Evolutionary conservation across 2,797 vertebrate genomes (phyloP).

Genomic region (Tauraco hartlaubi): DNA sequence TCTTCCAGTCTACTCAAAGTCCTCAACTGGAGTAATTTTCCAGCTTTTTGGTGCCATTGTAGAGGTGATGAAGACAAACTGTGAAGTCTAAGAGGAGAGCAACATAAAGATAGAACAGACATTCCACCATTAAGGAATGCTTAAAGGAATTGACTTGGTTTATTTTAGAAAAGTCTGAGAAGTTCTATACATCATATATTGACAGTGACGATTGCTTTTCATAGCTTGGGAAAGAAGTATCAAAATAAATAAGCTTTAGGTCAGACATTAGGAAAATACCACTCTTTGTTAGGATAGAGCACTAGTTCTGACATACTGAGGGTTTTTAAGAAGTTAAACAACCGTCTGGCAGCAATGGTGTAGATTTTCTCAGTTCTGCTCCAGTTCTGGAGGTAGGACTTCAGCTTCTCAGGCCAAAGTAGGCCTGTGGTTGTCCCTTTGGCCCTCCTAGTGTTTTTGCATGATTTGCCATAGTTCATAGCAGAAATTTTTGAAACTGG

Average conservation of each 20-base stretch:
- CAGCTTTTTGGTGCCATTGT: neutral
- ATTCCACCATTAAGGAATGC: neutral
- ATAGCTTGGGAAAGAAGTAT: neutral
- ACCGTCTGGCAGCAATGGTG: neutral
- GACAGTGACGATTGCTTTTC: neutral
- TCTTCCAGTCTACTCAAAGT: neutral
- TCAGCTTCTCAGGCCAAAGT: neutral
- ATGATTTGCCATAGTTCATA: neutral
- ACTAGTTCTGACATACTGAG: fast-evolving
- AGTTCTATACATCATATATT: neutral
- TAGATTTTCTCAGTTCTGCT: neutral
- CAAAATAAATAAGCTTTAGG: neutral
- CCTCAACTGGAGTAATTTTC: neutral
- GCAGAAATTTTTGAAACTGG: neutral
- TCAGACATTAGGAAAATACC: neutral
- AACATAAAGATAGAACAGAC: neutral
- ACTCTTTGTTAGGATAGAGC: neutral
- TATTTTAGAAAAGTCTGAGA: neutral
- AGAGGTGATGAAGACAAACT: neutral
- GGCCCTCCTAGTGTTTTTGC: neutral
- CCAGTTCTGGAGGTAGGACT: neutral
- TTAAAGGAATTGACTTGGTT: neutral
- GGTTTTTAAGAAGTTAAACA: neutral
- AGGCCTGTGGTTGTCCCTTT: neutral
- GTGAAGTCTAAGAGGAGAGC: neutral